Evolutionary conservation across 2,113 vertebrate species (phyloP).

Genomic region (Callithrix jacchus): DNA sequence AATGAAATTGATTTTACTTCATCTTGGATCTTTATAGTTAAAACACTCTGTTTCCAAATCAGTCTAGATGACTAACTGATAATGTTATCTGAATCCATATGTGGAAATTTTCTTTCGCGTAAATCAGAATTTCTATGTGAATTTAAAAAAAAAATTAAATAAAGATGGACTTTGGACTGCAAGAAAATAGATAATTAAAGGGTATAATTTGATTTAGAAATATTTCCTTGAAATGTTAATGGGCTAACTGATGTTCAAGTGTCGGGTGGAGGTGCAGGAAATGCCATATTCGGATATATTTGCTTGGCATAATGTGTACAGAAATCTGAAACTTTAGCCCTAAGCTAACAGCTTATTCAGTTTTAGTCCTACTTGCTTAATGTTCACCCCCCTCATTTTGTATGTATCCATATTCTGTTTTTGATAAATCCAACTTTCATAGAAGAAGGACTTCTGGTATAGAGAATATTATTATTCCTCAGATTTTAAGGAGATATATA

Average conservation of each 20-base stretch:
- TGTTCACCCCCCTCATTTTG: not conserved
- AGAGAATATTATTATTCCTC: not conserved
- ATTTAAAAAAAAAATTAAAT: not conserved
- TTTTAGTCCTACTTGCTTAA: not conserved
- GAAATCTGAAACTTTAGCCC: not conserved
- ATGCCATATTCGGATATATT: not conserved
- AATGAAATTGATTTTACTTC: slow-evolving; percentile 55
- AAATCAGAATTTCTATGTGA: slow-evolving; percentile 6
- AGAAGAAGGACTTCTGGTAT: not conserved
- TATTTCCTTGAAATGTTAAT: not conserved
- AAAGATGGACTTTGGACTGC: not conserved
- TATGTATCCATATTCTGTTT: not conserved
- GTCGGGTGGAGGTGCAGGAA: accelerated
- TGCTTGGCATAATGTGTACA: not conserved
- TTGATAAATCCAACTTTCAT: not conserved
- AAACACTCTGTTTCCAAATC: slow-evolving; percentile 18
- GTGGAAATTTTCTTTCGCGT: slow-evolving; percentile 41
- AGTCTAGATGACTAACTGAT: slow-evolving; percentile 50
- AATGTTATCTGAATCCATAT: slow-evolving; percentile 8
- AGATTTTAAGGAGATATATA: not conserved
- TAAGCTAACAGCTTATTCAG: not conserved
- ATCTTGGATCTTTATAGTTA: slow-evolving; percentile 63
- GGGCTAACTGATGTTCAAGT: not conserved
- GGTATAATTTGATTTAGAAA: not conserved
- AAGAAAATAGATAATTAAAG: not conserved